These are phyloP conservation scores for Varanus komodoensis DNA, from an alignment of 2,113 vertebrate genomes.

Conservation along the genomic window DNA sequence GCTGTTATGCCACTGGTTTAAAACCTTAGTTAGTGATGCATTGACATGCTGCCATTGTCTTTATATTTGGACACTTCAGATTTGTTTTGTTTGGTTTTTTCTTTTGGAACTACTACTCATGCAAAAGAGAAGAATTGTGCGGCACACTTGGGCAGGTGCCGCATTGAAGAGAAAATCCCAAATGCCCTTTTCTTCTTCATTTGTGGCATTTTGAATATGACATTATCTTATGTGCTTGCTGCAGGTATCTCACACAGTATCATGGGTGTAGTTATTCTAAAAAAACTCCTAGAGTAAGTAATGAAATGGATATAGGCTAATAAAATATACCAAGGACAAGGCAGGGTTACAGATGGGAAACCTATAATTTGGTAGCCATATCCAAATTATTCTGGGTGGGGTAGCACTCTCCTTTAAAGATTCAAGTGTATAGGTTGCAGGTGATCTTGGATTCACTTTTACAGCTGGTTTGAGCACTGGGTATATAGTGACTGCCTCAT, in stretches of 20 bases:
- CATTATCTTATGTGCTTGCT: not conserved
- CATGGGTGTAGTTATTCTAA: too few species aligned
- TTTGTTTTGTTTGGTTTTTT: not conserved
- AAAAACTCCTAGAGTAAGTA: too few species aligned
- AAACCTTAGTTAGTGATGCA: not conserved
- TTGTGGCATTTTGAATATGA: not conserved
- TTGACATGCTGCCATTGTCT: not conserved
- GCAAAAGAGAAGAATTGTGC: not conserved
- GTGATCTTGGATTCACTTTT: too few species aligned
- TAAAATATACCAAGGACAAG: not conserved
- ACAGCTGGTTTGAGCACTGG: too few species aligned
- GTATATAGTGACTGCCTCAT: too few species aligned
- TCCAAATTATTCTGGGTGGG: not conserved
- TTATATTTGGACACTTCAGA: not conserved
- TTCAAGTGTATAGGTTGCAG: too few species aligned
- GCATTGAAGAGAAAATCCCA: not conserved
- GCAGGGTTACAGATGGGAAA: not conserved
- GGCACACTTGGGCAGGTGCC: not conserved
- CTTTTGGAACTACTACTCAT: not conserved
- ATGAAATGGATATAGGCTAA: not conserved
- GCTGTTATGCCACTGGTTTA: not conserved
- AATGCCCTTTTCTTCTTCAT: not conserved
- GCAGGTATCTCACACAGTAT: not conserved
- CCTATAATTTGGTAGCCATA: not conserved
- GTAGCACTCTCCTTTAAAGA: too few species aligned